Percentiles rank a stretch among this genome's conserved stretches.
phyloP scores from a whole-genome alignment of 2,113 vertebrate genomes.

The Taxidea taxus region DNA sequence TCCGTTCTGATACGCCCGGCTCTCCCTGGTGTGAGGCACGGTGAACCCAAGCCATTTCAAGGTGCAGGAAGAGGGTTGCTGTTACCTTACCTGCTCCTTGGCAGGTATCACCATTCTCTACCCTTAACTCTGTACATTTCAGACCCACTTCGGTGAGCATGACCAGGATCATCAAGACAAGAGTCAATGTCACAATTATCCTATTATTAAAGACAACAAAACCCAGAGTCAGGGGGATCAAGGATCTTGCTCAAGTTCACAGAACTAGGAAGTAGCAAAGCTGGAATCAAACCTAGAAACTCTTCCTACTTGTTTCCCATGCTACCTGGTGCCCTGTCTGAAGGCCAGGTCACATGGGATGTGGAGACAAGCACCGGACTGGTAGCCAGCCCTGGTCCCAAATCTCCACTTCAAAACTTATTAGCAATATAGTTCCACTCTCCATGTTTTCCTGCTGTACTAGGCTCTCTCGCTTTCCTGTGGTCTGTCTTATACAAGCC shows the following conservation, averaged over 20 bases:
- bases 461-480: not conserved
- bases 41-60: not conserved
- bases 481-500: not conserved
- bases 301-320: not conserved
- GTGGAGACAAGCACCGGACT: not conserved
- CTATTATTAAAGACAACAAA: not conserved
- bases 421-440: not conserved
- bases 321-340: not conserved
- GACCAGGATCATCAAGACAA: not conserved
- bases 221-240: not conserved
- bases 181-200: not conserved
- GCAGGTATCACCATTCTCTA: too few relatives aligned
- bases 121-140: not conserved
- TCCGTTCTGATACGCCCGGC: not conserved
- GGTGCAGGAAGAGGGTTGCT: not conserved
- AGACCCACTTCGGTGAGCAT: not conserved
- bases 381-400: not conserved
- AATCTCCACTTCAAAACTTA: not conserved
- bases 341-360: not conserved
- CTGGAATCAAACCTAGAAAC: not conserved
- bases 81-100: not conserved
- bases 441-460: rapidly evolving
- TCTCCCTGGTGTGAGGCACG: not conserved
- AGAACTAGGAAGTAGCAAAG: not conserved
- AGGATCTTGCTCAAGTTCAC: not conserved